Base-by-base conservation (phyloP, 2,888 invertebrate species). In the Dynastes maya region DNA sequence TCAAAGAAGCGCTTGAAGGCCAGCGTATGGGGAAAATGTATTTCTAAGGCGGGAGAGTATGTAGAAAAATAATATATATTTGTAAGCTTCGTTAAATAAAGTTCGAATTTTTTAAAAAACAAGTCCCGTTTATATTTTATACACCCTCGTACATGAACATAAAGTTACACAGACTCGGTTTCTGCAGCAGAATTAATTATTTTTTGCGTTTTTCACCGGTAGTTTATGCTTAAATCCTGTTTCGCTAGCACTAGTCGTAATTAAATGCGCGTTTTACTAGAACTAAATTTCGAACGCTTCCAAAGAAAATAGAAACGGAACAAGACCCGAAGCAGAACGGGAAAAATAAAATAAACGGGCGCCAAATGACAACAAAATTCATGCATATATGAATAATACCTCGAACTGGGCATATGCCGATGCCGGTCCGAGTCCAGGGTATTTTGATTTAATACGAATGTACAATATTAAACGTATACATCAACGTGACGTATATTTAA, bases 401-500 rank as follows among this genome's bases (percentile, higher is more conserved):
- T 68, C 53, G 11, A 51, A 68, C 32, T 27, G 51, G 68, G 49
- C 49, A 51, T 68, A 51, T 51, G 49, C 49, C 51, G 68, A 51
- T 51, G 49, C 49, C 29, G 68, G 45, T 45, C 40, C 37, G 63
- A 29, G 63, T 13, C 63, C 65, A 22, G 22, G 13, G 22, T 67
- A 51, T 68, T 51, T 51, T 68, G 68, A 68, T 68, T 68, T 68
- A 68, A 68, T 68, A 68, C 68, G 51, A 68, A 68, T 68, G 68
- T 68, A 68, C 49, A 68, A 68, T 68, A 68, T 51, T 68, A 68
- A 68, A 68, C 68, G 49, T 51, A 68, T 68, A 67, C 65, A 78
- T 74, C 74, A 78, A 75, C 78, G 80, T 78, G 80, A 82, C 80
- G 76, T 80, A 37, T 79, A 80, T 80, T 78, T 81, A 77, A 81